A percentile compares a stretch with the other conserved stretches of the same genome.
Evolutionary conservation across 2,113 vertebrate genomes (phyloP).

Genomic region (Shinisaurus crocodilurus): DNA sequence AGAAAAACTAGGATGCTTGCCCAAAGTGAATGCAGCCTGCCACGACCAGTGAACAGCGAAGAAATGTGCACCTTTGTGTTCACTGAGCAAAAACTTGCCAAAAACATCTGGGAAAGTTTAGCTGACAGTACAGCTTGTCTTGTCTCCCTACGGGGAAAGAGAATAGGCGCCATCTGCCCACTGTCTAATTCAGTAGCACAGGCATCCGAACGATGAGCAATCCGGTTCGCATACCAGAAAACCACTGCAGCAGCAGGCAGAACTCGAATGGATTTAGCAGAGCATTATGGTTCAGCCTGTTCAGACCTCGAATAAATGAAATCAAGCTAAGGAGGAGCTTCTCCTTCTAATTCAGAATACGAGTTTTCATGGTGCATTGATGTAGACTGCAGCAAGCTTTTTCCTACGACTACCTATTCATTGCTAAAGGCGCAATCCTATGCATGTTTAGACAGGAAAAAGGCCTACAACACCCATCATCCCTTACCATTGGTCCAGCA

Average conservation of each 20-base stretch:
- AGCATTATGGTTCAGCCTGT: background rate
- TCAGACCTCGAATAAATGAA: background rate
- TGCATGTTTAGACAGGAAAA: no score
- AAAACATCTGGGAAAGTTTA: slow-evolving; percentile 23
- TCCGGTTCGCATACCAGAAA: slow-evolving; percentile 14
- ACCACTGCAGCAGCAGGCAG: background rate
- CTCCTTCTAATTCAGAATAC: background rate
- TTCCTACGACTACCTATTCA: no score
- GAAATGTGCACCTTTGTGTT: slow-evolving; percentile 28
- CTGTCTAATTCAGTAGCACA: slow-evolving; percentile 9
- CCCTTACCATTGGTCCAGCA: no score
- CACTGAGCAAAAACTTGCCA: slow-evolving; percentile 2
- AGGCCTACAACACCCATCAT: no score
- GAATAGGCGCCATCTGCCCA: slow-evolving; percentile 49
- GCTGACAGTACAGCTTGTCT: slow-evolving; percentile 31
- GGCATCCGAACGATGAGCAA: slow-evolving; percentile 1
- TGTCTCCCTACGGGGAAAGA: background rate
- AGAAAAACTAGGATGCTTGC: slow-evolving; percentile 8
- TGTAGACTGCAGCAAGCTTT: background rate
- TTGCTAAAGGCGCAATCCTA: background rate
- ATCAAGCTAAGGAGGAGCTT: background rate
- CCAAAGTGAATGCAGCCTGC: background rate
- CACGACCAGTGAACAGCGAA: background rate
- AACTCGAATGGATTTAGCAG: background rate
- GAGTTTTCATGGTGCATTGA: accelerated